Conservation (phyloP, 2,113 vertebrate genomes). For the Mugil cephalus region DNA sequence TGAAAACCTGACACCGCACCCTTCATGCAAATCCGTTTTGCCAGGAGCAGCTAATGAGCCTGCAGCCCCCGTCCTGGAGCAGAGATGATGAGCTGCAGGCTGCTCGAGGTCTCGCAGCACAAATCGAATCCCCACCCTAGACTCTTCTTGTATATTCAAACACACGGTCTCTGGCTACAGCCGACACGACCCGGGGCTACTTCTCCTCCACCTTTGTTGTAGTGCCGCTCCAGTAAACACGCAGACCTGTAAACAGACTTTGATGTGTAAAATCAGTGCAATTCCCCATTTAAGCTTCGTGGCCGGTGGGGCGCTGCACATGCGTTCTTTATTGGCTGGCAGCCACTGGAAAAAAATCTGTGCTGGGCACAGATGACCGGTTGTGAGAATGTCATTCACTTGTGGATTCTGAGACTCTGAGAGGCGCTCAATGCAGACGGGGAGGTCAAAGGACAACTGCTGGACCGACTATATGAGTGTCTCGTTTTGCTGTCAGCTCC, state of each 20-base stretch:
- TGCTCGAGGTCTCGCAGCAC: too few relatives aligned
- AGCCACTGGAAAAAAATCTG: background rate
- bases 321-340: background rate
- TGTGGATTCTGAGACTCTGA: constrained; percentile 14
- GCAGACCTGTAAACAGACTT: background rate
- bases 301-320: background rate
- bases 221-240: background rate
- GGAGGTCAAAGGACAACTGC: constrained; percentile 28
- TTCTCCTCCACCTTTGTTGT: background rate
- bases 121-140: too few relatives aligned
- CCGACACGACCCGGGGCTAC: background rate
- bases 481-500: constrained; percentile 16
- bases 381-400: constrained; percentile 1
- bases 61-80: too few relatives aligned
- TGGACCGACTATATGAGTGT: background rate
- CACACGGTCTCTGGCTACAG: background rate
- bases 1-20: too few relatives aligned
- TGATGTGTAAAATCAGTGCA: background rate
- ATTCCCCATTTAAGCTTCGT: constrained; percentile 4
- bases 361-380: background rate
- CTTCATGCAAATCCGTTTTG: too few relatives aligned
- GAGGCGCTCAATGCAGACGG: background rate
- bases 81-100: too few relatives aligned
- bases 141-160: too few relatives aligned
- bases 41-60: too few relatives aligned